phyloP scores from a whole-genome alignment of 2,113 vertebrate genomes.

The Gymnocephalus cernua region DNA sequence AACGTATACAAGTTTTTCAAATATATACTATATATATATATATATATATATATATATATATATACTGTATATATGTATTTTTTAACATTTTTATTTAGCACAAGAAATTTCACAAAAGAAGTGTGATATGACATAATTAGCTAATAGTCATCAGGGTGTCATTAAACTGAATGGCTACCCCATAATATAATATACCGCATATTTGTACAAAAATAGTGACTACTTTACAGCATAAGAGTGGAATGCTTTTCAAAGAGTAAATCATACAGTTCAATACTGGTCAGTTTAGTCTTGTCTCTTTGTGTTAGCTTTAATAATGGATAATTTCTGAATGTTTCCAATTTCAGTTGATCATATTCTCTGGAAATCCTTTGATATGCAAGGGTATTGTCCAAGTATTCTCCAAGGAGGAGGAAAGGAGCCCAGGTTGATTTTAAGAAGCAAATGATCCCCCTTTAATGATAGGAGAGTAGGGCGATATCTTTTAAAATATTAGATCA shows the following conservation, averaged over 20 bases:
- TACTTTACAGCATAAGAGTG: background rate
- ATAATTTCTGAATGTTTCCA: conserved; percentile 25
- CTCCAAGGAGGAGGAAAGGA: conserved; percentile 31
- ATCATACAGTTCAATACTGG: background rate
- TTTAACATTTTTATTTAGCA: too few relatives aligned
- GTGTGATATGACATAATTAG: background rate
- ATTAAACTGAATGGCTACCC: conserved; percentile 2
- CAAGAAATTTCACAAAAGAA: background rate
- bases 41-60: too few relatives aligned
- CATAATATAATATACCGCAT: too few relatives aligned
- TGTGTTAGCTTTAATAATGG: conserved; percentile 15
- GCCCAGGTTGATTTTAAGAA: conserved; percentile 54
- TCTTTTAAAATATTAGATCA: conserved; percentile 73
- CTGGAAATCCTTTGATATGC: conserved; percentile 21
- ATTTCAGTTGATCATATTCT: conserved; percentile 39
- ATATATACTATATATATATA: too few relatives aligned
- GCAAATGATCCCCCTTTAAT: conserved; percentile 53
- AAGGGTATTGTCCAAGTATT: conserved; percentile 22
- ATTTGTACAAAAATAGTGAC: background rate
- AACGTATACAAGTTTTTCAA: too few relatives aligned
- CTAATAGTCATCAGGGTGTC: background rate
- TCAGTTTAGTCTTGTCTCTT: conserved; percentile 10
- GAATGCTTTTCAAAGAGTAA: conserved; percentile 1
- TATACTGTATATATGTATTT: too few relatives aligned
- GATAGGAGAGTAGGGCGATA: conserved; percentile 42